Conservation (phyloP, 2,113 vertebrate species). For the Caracal caracal region DNA sequence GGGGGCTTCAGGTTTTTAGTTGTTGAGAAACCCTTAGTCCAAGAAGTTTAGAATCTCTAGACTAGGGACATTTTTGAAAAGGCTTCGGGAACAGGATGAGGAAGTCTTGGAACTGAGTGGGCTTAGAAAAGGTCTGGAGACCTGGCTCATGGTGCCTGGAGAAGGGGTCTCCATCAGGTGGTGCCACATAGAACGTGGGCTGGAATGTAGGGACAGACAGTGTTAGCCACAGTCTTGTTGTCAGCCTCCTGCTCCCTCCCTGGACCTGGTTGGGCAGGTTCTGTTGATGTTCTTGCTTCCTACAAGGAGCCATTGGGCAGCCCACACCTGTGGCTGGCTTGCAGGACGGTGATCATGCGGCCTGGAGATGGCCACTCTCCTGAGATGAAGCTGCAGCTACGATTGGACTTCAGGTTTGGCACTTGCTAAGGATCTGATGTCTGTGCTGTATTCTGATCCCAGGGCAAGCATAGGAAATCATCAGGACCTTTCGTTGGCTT, state of each 20-base stretch:
- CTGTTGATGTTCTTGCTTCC: neutral
- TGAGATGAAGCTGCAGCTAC: neutral
- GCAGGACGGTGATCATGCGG: neutral
- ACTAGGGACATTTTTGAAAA: slow-evolving; percentile 15
- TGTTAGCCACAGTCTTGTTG: neutral
- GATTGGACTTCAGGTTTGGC: neutral
- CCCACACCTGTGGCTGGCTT: neutral
- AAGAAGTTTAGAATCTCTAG: neutral
- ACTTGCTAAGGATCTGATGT: neutral
- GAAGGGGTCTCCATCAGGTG: neutral
- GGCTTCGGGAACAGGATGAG: neutral
- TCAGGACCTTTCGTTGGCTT: neutral
- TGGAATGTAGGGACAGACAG: neutral
- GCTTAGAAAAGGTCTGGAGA: neutral
- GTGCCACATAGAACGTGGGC: neutral
- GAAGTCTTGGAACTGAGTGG: neutral
- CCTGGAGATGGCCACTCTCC: neutral
- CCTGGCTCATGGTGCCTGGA: neutral
- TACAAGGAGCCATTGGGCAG: slow-evolving; percentile 29
- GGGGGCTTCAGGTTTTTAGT: neutral
- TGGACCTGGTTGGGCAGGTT: slow-evolving; percentile 58
- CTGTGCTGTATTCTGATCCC: neutral
- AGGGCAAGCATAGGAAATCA: neutral
- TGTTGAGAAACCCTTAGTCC: neutral
- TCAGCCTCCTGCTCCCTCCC: neutral